These are phyloP conservation scores for Chymomyza caudatula DNA, from an alignment of 2,888 invertebrate genomes.

Conservation along the genomic window DNA sequence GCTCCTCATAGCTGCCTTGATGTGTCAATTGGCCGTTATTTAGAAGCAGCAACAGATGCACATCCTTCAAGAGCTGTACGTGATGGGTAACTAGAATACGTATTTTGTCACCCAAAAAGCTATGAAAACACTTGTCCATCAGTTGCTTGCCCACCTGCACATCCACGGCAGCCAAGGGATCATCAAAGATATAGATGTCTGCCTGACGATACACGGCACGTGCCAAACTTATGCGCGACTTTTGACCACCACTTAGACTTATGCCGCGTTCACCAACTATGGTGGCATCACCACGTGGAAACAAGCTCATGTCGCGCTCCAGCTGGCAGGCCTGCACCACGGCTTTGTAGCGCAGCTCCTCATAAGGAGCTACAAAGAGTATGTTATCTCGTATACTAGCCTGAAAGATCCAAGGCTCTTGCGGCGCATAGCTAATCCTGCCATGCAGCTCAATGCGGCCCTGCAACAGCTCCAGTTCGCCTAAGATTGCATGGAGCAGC, in stretches of 20 bases:
- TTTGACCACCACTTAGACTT: constrained; percentile 86
- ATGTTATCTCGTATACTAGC: constrained; percentile 94
- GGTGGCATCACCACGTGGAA: constrained; percentile 79
- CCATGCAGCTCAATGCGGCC: constrained; percentile 83
- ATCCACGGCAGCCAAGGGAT: constrained; percentile 88
- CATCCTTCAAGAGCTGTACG: constrained; percentile 81
- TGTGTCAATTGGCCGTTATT: constrained; percentile 77
- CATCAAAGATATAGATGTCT: constrained; percentile 87
- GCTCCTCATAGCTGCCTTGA: constrained; percentile 75
- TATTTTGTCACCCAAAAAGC: constrained; percentile 81
- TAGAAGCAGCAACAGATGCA: constrained; percentile 80
- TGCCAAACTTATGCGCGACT: constrained; percentile 86
- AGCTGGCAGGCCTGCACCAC: constrained; percentile 82
- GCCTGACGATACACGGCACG: constrained; percentile 85
- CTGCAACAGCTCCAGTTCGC: constrained; percentile 82
- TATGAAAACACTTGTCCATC: constrained; percentile 84
- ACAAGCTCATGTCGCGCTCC: constrained; percentile 82
- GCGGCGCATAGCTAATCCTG: constrained; percentile 85
- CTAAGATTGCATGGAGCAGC: constrained; percentile 84
- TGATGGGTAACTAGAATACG: constrained; percentile 86
- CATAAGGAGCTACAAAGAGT: constrained; percentile 86
- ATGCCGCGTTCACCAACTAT: constrained; percentile 84
- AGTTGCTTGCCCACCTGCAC: constrained; percentile 86
- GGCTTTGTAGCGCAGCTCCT: constrained; percentile 79
- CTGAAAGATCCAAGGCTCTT: constrained; percentile 89